These are phyloP conservation scores for Nowickia ferox DNA, from an alignment of 2,888 invertebrate genomes.

Conservation along the genomic window DNA sequence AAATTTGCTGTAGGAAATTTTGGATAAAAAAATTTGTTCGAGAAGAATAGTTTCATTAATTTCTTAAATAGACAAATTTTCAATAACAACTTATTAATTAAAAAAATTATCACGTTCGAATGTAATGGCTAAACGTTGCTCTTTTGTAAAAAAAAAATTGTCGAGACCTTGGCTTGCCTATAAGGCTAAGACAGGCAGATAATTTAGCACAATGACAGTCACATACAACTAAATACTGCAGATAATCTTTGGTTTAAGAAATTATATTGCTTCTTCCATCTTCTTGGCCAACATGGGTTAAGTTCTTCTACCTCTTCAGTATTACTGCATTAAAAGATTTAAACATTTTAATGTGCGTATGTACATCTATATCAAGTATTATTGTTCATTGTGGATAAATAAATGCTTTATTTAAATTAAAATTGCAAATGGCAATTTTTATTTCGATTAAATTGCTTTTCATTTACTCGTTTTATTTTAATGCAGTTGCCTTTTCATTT, in stretches of 20 bases:
- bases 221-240: too few relatives aligned
- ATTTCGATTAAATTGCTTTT: conserved; percentile 61
- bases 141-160: too few relatives aligned
- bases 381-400: conserved; percentile 12
- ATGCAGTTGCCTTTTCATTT: not conserved
- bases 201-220: too few relatives aligned
- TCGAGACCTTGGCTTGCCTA: too few relatives aligned
- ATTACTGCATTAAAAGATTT: conserved; percentile 9
- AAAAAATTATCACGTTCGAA: too few relatives aligned
- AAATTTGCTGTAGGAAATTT: too few relatives aligned
- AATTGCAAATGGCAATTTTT: conserved; percentile 60
- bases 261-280: not conserved
- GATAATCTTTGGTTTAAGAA: not conserved
- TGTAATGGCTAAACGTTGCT: too few relatives aligned
- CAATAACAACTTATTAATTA: too few relatives aligned
- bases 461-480: conserved; percentile 22
- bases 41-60: too few relatives aligned
- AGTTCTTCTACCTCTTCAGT: conserved; percentile 3
- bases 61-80: too few relatives aligned
- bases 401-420: conserved; percentile 47
- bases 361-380: conserved; percentile 41
- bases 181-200: too few relatives aligned
- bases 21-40: too few relatives aligned
- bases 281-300: conserved; percentile 27
- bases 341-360: not conserved